Conservation (phyloP, 2,113 vertebrate genomes). For the Cichladusa arquata region DNA sequence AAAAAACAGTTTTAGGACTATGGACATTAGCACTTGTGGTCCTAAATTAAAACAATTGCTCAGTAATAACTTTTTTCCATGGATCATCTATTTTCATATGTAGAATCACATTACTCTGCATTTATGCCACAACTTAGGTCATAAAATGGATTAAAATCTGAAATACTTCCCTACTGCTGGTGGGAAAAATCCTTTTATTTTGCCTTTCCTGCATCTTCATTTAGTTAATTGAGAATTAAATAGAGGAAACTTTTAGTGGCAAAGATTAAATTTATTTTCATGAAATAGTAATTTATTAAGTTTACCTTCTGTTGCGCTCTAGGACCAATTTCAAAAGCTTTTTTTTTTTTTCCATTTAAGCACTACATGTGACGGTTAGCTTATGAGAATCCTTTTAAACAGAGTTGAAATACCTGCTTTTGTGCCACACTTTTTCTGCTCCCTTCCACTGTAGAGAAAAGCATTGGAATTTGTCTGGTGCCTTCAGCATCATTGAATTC, state of each 20-base stretch:
- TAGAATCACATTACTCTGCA: neutral
- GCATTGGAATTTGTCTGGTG: neutral
- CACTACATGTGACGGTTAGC: neutral
- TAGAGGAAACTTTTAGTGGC: neutral
- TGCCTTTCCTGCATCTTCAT: neutral
- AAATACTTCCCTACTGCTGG: neutral
- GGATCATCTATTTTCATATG: neutral
- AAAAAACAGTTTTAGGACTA: neutral
- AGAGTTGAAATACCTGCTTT: neutral
- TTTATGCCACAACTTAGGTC: neutral
- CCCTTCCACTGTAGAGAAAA: neutral
- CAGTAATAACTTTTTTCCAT: neutral
- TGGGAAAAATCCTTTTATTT: neutral
- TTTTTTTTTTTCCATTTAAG: neutral
- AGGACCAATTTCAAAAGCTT: neutral
- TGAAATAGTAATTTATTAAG: neutral
- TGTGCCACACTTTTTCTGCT: neutral
- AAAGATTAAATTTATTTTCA: neutral
- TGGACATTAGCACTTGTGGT: neutral
- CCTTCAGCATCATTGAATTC: neutral
- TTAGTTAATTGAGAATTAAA: neutral
- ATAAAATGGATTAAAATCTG: neutral
- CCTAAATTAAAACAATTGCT: neutral
- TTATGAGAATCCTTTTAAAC: neutral
- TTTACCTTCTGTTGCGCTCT: neutral